Percentiles rank a stretch among this genome's conserved stretches.
Conservation (phyloP, 2,888 invertebrate species). For the Andrena bucephala region DNA sequence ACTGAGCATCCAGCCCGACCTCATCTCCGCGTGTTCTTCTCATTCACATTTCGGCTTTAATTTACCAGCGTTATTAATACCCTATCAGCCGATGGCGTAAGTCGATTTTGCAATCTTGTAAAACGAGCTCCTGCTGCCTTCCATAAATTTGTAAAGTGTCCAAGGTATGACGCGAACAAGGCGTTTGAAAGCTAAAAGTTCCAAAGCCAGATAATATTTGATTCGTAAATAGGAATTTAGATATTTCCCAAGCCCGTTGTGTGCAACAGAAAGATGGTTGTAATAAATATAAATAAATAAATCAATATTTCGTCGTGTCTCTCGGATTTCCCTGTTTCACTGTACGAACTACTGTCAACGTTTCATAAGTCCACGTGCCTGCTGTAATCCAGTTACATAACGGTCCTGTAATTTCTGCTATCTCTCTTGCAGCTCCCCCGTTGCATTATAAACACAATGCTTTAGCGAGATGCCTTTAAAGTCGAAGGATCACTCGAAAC, state of each 20-base stretch:
- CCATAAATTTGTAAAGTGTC: too few relatives aligned
- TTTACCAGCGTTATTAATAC: neutral
- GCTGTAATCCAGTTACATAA: slow-evolving; percentile 61
- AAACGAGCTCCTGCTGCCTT: neutral
- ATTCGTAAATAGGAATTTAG: too few relatives aligned
- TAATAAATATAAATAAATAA: neutral
- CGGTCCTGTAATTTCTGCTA: slow-evolving; percentile 52
- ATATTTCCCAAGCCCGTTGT: too few relatives aligned
- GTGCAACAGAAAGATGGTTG: too few relatives aligned
- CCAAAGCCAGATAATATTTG: too few relatives aligned
- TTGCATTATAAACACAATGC: slow-evolving; percentile 39
- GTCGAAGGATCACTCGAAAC: neutral
- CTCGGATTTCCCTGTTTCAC: slow-evolving; percentile 8
- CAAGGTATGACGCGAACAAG: too few relatives aligned
- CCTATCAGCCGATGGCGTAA: neutral
- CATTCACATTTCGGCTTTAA: neutral
- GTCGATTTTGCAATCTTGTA: neutral
- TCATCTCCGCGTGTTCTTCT: neutral
- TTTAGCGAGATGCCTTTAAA: too few relatives aligned
- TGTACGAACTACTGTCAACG: slow-evolving; percentile 7
- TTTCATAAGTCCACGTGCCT: slow-evolving; percentile 45
- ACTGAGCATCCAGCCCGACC: neutral
- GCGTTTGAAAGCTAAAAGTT: too few relatives aligned
- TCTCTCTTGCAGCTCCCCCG: slow-evolving; percentile 12
- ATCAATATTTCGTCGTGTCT: neutral